Base-by-base conservation (phyloP, 2,797 vertebrate species). In the Salmo trutta region DNA sequence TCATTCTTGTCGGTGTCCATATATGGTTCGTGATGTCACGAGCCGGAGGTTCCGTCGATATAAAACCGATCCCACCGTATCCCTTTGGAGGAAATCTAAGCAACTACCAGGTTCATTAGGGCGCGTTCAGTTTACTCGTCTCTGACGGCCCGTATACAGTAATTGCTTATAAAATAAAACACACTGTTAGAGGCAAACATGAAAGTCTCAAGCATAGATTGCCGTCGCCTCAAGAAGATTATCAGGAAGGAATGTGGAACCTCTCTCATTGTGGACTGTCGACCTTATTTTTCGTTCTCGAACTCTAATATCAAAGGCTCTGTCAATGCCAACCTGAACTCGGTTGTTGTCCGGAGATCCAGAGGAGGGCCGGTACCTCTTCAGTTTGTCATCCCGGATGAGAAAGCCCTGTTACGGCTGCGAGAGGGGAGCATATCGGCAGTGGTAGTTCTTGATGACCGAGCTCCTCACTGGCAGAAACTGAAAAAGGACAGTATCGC, bases 341-440 rank as follows among this genome's bases (percentile, higher is more conserved):
- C 98, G 0, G 95, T 99, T 90, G 96, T 99, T 88, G 94, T 99
- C 85, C 96, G 97, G 77, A 85, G 98, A 83, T 95, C 96, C 51
- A 93, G 96, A 15, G 97, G 97, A 51, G 96, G 96, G 8, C 94
- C 96, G 78, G 96, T 98, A 73, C 96, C 98, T 0, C 93, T 97
- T 53, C 97, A 96, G 90, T 98, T 98, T 81, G 95, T 99, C 86
- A 96, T 99, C 79, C 98, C 98, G 81, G 98, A 99, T 82, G 96
- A 97, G 87, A 87, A 91, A 51, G 96, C 96, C 71, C 92, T 97
- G 36, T 91, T 94, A 80, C 94, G 93, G 81, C 93, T 93, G 0
- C 88, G 84, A 69, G 93, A 93, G 81, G 96, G 98, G 67, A 94
- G 96, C 91, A 94, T 95, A 90, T 95, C 96, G 4, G 94, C 96